phyloP scores from a whole-genome alignment of 2,113 vertebrate genomes.

The Spea bombifrons region DNA sequence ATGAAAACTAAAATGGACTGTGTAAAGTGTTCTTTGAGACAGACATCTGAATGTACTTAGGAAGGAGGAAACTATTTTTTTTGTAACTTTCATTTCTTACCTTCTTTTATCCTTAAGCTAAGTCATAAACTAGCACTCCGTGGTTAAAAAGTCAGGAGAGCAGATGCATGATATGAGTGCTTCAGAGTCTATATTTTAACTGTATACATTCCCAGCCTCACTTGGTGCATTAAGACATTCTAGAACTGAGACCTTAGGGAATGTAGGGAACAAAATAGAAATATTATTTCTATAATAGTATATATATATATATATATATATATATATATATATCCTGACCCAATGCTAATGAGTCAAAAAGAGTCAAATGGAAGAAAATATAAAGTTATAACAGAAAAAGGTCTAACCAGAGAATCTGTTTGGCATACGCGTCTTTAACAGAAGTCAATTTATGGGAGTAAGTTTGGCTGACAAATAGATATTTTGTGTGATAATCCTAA shows the following conservation, averaged over 20 bases:
- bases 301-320: too few relatives aligned
- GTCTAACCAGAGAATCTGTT: too few relatives aligned
- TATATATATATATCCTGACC: too few relatives aligned
- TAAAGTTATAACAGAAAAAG: too few relatives aligned
- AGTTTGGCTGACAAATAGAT: not conserved
- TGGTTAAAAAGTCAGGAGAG: slow-evolving; percentile 78
- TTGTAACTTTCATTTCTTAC: slow-evolving; percentile 68
- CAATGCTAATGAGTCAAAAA: too few relatives aligned
- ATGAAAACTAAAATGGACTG: slow-evolving; percentile 56
- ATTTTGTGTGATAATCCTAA: not conserved
- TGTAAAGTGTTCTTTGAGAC: slow-evolving; percentile 41
- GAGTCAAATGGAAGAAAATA: too few relatives aligned
- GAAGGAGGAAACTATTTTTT: slow-evolving; percentile 61
- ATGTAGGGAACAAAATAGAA: too few relatives aligned
- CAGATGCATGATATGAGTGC: slow-evolving; percentile 65
- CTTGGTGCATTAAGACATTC: slow-evolving; percentile 3
- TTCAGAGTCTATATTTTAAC: slow-evolving; percentile 60
- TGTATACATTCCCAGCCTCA: slow-evolving; percentile 7
- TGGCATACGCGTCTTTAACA: not conserved
- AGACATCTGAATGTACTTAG: slow-evolving; percentile 79
- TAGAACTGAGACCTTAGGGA: not conserved
- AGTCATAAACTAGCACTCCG: slow-evolving; percentile 79
- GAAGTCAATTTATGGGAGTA: not conserved
- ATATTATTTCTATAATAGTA: too few relatives aligned
- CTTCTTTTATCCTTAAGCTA: slow-evolving; percentile 79